Conservation (phyloP, 1,140 invertebrate species). For the Solen grandis region DNA sequence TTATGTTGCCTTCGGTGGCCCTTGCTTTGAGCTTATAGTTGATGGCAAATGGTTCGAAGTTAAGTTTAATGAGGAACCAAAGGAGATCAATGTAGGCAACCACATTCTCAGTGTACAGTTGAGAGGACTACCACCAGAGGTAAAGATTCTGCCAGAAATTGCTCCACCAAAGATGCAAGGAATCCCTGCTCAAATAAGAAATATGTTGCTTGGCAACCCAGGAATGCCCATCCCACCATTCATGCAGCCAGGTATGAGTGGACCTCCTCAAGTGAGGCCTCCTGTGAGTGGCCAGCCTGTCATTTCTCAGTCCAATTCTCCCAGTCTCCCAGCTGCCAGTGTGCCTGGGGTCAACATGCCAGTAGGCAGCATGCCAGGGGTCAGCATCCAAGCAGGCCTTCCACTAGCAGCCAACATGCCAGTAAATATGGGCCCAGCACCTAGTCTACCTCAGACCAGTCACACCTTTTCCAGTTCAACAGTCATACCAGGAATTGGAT, state of each 20-base stretch:
- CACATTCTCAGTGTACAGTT: constrained; percentile 92
- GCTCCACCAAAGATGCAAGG: constrained; percentile 13
- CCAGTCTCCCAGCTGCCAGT: background rate
- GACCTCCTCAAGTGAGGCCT: constrained; percentile 2
- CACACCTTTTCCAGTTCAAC: background rate
- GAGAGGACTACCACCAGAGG: constrained; percentile 89
- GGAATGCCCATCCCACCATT: background rate
- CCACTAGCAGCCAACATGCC: background rate
- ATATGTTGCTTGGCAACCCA: background rate
- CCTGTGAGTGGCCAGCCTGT: background rate
- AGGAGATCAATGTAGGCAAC: constrained; percentile 78
- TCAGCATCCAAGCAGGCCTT: too few species aligned
- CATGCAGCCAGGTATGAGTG: constrained; percentile 4
- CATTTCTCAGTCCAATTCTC: background rate
- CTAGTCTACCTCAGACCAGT: background rate
- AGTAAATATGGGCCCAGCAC: background rate
- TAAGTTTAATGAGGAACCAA: constrained; percentile 75
- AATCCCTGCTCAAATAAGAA: constrained; percentile 22
- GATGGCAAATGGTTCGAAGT: constrained; percentile 84
- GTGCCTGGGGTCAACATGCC: too few species aligned
- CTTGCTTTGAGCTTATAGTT: constrained; percentile 91
- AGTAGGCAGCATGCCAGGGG: too few species aligned
- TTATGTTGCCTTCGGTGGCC: constrained; percentile 93
- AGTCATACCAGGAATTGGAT: constrained; percentile 25
- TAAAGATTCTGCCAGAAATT: constrained; percentile 76